phyloP scores from a whole-genome alignment of 2,888 invertebrate species.

The Eupithecia pulchellata region DNA sequence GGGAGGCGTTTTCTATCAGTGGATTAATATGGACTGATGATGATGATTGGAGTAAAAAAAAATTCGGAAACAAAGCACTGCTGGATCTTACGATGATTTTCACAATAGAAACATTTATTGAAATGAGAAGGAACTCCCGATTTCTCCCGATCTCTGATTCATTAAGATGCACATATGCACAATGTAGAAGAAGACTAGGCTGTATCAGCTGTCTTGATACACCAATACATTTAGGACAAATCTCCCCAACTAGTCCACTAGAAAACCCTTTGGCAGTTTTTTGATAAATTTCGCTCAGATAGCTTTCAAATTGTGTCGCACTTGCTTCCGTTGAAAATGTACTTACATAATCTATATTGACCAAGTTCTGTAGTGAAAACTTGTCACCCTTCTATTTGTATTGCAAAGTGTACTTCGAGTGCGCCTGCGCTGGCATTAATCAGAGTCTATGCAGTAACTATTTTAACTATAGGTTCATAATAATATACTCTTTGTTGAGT shows the following conservation, averaged over 20 bases:
- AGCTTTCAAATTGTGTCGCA: constrained; percentile 1
- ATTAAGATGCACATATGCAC: too few species aligned
- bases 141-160: too few species aligned
- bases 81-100: too few species aligned
- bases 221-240: not conserved
- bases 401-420: constrained; percentile 13
- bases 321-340: constrained; percentile 3
- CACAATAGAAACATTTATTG: too few species aligned
- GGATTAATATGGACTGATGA: too few species aligned
- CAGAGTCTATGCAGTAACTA: not conserved
- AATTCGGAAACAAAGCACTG: too few species aligned
- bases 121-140: too few species aligned
- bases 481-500: not conserved
- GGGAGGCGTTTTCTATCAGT: too few species aligned
- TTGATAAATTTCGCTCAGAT: not conserved
- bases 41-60: too few species aligned
- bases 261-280: not conserved
- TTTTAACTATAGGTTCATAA: not conserved
- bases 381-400: constrained; percentile 27
- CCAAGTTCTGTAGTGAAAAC: constrained; percentile 16
- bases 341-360: constrained; percentile 14
- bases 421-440: constrained; percentile 9
- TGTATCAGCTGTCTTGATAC: not conserved
- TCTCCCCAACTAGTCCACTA: not conserved
- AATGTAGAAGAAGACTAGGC: too few species aligned